Conservation (phyloP, 2,888 invertebrate species). For the Leucania comma region DNA sequence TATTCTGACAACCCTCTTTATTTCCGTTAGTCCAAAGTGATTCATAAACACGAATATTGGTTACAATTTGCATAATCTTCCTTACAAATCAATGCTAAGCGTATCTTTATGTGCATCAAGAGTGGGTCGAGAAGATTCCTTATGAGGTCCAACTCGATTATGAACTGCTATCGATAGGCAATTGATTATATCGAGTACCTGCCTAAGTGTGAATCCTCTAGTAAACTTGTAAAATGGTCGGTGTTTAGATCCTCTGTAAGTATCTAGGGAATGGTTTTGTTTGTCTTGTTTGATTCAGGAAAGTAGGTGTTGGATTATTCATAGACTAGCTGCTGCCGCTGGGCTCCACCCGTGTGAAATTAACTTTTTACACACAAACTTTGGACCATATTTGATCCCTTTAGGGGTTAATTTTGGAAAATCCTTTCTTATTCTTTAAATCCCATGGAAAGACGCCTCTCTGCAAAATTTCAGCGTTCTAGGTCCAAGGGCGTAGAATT, state of each 20-base stretch:
- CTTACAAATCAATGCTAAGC: slow-evolving; percentile 20
- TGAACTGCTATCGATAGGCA: slow-evolving; percentile 20
- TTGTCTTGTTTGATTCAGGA: slow-evolving; percentile 5
- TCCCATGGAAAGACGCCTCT: no score
- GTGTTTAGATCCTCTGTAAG: neutral
- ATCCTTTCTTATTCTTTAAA: no score
- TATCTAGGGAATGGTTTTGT: slow-evolving; percentile 30
- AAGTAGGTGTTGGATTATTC: slow-evolving; percentile 1
- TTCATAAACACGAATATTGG: slow-evolving; percentile 49
- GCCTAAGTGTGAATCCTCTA: slow-evolving; percentile 18
- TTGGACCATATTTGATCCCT: no score
- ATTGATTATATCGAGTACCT: slow-evolving; percentile 20
- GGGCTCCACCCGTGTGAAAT: no score
- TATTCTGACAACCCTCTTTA: neutral
- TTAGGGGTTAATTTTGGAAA: no score
- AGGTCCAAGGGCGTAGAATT: no score
- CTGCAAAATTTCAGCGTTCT: no score
- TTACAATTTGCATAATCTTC: slow-evolving; percentile 56
- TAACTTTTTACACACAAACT: no score
- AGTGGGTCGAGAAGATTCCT: slow-evolving; percentile 11
- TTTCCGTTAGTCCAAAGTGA: slow-evolving; percentile 38
- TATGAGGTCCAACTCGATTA: slow-evolving; percentile 21
- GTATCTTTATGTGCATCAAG: slow-evolving; percentile 12
- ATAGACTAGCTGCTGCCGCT: no score
- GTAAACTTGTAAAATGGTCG: slow-evolving; percentile 20